Percentiles rank a stretch among this genome's conserved stretches.
These are phyloP conservation scores for Trachelus stipa DNA, from an alignment of 2,888 invertebrate species.

Conservation along the genomic window DNA sequence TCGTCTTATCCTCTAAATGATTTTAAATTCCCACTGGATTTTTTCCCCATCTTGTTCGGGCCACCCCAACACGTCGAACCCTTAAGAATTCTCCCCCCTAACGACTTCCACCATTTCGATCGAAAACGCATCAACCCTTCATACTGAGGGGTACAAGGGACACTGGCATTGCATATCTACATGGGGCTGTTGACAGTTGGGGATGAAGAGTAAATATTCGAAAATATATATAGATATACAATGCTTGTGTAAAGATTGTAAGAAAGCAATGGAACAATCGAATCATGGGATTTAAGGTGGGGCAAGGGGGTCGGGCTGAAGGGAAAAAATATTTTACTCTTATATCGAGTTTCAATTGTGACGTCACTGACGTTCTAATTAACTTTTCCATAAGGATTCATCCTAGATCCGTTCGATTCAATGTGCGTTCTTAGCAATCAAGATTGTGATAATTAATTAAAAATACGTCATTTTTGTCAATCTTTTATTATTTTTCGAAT, in stretches of 20 bases:
- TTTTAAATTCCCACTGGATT: conserved; percentile 2
- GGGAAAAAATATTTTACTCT: not conserved
- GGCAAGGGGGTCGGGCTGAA: too few relatives aligned
- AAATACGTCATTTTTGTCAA: not conserved
- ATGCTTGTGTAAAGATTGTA: not conserved
- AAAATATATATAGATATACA: not conserved
- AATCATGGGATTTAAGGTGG: not conserved
- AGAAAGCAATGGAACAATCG: not conserved
- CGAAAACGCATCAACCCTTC: conserved; percentile 47
- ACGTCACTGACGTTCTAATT: not conserved
- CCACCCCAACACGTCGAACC: not conserved
- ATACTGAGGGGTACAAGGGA: conserved; percentile 31
- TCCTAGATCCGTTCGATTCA: not conserved
- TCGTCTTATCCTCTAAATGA: conserved; percentile 2
- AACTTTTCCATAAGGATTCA: not conserved
- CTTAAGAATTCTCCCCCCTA: conserved; percentile 14
- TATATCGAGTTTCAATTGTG: not conserved
- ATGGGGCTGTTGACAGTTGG: not conserved
- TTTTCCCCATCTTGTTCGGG: not conserved
- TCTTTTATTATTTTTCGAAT: not conserved
- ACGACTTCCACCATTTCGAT: conserved; percentile 39
- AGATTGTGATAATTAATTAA: not conserved
- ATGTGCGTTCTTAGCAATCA: not conserved
- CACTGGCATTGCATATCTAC: not conserved
- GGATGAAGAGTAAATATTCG: not conserved